Evolutionary conservation across 2,113 vertebrate species (phyloP).

Genomic region (Cyphomyrus discorhynchus): DNA sequence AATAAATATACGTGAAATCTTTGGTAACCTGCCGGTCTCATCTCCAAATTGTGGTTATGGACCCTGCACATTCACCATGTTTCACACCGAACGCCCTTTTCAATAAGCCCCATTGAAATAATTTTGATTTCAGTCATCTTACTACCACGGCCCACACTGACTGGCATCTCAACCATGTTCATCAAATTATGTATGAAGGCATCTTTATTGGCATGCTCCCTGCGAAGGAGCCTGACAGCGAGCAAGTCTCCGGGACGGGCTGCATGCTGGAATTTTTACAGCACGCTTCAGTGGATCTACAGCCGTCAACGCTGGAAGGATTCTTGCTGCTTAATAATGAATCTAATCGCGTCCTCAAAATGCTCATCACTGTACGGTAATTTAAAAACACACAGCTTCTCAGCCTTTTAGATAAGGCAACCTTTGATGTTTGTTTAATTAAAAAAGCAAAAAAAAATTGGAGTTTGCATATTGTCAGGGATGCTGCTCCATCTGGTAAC

Average conservation of each 20-base stretch:
- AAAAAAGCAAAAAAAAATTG: not conserved
- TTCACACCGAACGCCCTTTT: not conserved
- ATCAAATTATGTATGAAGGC: not conserved
- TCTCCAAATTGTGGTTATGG: not conserved
- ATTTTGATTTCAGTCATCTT: not conserved
- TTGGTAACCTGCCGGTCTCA: not conserved
- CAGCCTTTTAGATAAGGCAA: conserved; percentile 21
- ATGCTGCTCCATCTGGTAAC: not conserved
- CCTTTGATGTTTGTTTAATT: conserved; percentile 21
- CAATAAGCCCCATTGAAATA: not conserved
- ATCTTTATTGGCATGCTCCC: too few relatives aligned
- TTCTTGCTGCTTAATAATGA: conserved; percentile 26
- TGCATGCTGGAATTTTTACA: conserved; percentile 6
- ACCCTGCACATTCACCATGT: not conserved
- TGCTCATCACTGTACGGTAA: not conserved
- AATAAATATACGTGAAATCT: not conserved
- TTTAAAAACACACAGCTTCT: not conserved
- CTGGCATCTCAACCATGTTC: not conserved
- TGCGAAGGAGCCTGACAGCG: not conserved
- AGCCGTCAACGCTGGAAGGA: conserved; percentile 1
- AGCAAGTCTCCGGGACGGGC: not conserved
- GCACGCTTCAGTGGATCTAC: not conserved
- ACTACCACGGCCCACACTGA: not conserved
- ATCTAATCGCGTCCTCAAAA: conserved; percentile 21
- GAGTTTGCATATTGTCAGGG: not conserved